Percentiles rank a stretch among this genome's conserved stretches.
phyloP scores from a whole-genome alignment of 1,140 invertebrate species.

The Drosophila elegans region DNA sequence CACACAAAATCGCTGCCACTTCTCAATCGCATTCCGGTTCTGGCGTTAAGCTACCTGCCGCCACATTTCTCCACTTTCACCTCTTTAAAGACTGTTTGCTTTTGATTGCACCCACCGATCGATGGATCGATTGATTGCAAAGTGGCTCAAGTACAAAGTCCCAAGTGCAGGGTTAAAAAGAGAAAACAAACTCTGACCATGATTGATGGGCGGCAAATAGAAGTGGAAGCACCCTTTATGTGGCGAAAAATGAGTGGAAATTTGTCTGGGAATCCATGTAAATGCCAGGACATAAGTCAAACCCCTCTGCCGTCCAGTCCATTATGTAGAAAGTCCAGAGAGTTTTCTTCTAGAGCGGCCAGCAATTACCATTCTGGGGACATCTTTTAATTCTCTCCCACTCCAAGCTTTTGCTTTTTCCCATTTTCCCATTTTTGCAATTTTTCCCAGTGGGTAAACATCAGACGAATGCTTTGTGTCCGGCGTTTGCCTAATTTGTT shows the following conservation, averaged over 20 bases:
- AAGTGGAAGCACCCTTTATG: neutral
- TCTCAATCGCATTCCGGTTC: slow-evolving; percentile 4
- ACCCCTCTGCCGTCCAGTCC: neutral
- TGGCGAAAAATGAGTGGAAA: slow-evolving; percentile 12
- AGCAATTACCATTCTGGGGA: slow-evolving; percentile 44
- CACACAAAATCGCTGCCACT: slow-evolving; percentile 40
- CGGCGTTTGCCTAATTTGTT: slow-evolving; percentile 77
- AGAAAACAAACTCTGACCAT: neutral
- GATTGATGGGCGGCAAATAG: slow-evolving; percentile 12
- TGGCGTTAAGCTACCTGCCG: slow-evolving; percentile 14
- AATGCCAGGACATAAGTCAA: slow-evolving; percentile 39
- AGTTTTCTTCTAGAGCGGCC: neutral
- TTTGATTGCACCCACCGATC: slow-evolving; percentile 15
- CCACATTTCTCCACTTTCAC: neutral
- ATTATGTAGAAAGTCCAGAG: slow-evolving; percentile 1
- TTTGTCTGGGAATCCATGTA: slow-evolving; percentile 27
- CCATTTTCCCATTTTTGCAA: no score
- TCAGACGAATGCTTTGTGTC: slow-evolving; percentile 74
- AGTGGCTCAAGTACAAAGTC: neutral
- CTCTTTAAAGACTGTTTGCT: neutral
- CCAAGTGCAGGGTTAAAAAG: neutral
- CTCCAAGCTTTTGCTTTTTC: no score
- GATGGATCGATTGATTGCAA: slow-evolving; percentile 2
- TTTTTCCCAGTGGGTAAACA: slow-evolving; percentile 52
- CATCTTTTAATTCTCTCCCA: slow-evolving; percentile 29